These are phyloP conservation scores for Polypedilum vanderplanki DNA, from an alignment of 1,140 invertebrate genomes.

Conservation along the genomic window DNA sequence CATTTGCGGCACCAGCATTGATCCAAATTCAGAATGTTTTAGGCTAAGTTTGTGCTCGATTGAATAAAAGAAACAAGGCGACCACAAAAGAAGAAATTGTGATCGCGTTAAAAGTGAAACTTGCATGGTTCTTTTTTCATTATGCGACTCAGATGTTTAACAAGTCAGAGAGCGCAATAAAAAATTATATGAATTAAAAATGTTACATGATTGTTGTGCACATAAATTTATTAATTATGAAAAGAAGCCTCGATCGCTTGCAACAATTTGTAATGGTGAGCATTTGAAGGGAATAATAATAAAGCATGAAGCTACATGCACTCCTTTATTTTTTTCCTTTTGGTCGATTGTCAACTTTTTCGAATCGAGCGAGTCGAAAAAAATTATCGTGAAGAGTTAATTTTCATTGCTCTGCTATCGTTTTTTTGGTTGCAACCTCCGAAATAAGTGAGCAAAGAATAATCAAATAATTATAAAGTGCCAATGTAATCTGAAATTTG, in stretches of 20 bases:
- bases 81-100: background rate
- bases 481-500: too few relatives aligned
- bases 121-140: background rate
- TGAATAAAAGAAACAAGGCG: background rate
- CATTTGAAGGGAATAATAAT: too few relatives aligned
- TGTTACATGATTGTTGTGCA: background rate
- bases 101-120: background rate
- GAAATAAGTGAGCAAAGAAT: too few relatives aligned
- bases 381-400: too few relatives aligned
- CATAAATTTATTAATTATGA: conserved; percentile 3
- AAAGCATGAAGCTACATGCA: too few relatives aligned
- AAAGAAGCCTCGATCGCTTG: background rate
- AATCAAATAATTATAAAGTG: too few relatives aligned
- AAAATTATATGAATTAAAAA: background rate
- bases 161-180: background rate
- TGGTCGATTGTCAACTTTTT: too few relatives aligned
- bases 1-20: background rate
- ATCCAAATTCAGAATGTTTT: background rate
- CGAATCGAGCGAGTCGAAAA: too few relatives aligned
- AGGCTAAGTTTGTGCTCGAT: background rate
- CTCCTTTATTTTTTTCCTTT: too few relatives aligned
- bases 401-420: too few relatives aligned
- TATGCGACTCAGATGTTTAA: background rate
- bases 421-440: too few relatives aligned
- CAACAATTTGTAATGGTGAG: background rate